These are phyloP conservation scores for Spilosoma lubricipeda DNA, from an alignment of 2,888 invertebrate genomes.

Conservation along the genomic window DNA sequence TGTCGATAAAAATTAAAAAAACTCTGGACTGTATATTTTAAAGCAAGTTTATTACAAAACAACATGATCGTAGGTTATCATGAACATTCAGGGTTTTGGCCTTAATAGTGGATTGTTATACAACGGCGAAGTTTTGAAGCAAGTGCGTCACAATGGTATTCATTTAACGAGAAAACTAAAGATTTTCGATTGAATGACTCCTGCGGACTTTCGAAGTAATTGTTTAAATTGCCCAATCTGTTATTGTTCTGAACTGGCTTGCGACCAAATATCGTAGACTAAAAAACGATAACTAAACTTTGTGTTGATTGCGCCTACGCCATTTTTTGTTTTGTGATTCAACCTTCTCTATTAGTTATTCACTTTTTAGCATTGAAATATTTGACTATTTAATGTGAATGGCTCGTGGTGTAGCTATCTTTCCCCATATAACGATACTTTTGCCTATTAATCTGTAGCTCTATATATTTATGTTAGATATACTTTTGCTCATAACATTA, in stretches of 20 bases:
- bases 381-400: background rate
- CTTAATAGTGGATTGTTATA: background rate
- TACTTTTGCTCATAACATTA: slow-evolving; percentile 63
- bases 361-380: background rate
- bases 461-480: slow-evolving; percentile 69
- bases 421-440: background rate
- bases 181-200: background rate
- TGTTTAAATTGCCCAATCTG: slow-evolving; percentile 23
- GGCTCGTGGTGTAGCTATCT: background rate
- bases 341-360: background rate
- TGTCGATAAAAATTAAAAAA: background rate
- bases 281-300: slow-evolving; percentile 35
- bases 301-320: slow-evolving; percentile 23
- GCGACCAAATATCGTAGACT: slow-evolving; percentile 29
- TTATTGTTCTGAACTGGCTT: slow-evolving; percentile 33
- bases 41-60: background rate
- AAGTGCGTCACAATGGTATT: background rate
- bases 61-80: background rate
- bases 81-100: background rate
- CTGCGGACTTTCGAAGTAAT: slow-evolving; percentile 6
- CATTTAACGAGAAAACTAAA: background rate
- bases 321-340: slow-evolving; percentile 24
- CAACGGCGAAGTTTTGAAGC: background rate
- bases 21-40: background rate
- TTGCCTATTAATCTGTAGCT: slow-evolving; percentile 60